Conservation (phyloP, 2,797 vertebrate genomes). For the Argentina silus region DNA sequence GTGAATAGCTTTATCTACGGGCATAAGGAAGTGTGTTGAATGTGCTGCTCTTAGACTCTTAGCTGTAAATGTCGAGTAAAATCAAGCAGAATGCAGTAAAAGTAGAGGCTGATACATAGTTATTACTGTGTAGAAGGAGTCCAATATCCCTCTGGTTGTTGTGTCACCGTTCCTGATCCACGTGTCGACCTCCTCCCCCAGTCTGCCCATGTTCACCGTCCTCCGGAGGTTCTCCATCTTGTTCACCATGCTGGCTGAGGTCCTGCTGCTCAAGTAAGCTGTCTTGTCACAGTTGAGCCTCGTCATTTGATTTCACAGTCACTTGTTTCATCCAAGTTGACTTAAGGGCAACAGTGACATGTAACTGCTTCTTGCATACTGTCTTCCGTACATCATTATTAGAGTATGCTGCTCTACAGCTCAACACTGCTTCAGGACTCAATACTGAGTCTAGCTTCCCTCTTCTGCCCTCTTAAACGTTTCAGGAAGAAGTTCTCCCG, state of each 20-base stretch:
- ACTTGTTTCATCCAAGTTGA: no score
- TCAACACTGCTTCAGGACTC: not conserved
- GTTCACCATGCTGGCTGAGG: conserved; percentile 97
- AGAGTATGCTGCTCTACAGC: no score
- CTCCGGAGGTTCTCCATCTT: conserved; percentile 95
- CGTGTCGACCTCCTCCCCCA: conserved; percentile 58
- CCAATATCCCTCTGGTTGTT: no score
- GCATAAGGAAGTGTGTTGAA: no score
- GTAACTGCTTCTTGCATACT: not conserved
- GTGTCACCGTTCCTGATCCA: not conserved
- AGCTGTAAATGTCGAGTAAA: no score
- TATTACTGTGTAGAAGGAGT: no score
- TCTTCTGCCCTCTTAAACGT: conserved; percentile 22
- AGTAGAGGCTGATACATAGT: no score
- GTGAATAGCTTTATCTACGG: no score
- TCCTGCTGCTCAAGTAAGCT: conserved; percentile 91
- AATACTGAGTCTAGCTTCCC: conserved; percentile 23
- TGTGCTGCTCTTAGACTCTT: no score
- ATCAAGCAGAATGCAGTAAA: no score
- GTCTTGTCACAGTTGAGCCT: not conserved
- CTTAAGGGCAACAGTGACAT: not conserved
- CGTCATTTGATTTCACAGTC: not conserved
- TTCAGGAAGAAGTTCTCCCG: conserved; percentile 89
- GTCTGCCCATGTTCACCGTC: conserved; percentile 98
- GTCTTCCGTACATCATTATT: no score